phyloP scores from a whole-genome alignment of 2,888 invertebrate genomes.

The Ophioninae sp. region DNA sequence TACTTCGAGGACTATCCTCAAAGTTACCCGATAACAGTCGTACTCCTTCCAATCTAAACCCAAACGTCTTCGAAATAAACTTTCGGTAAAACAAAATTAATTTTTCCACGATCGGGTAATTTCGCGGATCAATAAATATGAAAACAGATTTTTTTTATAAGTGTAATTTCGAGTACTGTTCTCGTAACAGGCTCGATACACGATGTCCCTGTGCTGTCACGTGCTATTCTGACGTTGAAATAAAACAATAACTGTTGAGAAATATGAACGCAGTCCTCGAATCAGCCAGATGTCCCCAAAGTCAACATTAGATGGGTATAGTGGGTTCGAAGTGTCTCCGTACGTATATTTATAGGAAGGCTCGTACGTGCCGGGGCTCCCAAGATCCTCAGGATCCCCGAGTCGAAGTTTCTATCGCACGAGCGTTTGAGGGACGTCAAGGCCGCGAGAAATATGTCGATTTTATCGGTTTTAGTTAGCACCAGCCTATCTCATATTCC shows the following conservation, averaged over 20 bases:
- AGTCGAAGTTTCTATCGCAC: conserved; percentile 59
- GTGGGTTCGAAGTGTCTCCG: not conserved
- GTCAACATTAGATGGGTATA: too few relatives aligned
- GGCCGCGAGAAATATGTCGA: conserved; percentile 55
- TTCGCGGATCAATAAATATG: not conserved
- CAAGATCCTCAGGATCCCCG: conserved; percentile 38
- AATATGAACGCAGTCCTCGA: not conserved
- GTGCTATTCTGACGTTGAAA: too few relatives aligned
- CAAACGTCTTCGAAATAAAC: not conserved
- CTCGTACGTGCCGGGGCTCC: conserved; percentile 43
- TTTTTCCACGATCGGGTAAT: not conserved
- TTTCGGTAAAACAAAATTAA: not conserved
- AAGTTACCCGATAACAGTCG: not conserved
- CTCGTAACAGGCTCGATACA: not conserved
- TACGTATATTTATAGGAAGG: conserved; percentile 30
- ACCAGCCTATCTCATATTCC: conserved; percentile 41
- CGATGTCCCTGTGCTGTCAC: too few relatives aligned
- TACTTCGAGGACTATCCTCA: not conserved
- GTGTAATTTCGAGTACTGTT: not conserved
- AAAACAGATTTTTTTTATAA: too few relatives aligned
- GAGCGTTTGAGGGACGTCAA: conserved; percentile 59
- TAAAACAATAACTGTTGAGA: too few relatives aligned
- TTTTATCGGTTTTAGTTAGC: conserved; percentile 62
- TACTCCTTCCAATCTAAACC: not conserved
- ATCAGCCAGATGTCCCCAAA: not conserved